A percentile compares a stretch with the other conserved stretches of the same genome.
phyloP scores from a whole-genome alignment of 1,140 invertebrate species.

The Drosophila nasuta region DNA sequence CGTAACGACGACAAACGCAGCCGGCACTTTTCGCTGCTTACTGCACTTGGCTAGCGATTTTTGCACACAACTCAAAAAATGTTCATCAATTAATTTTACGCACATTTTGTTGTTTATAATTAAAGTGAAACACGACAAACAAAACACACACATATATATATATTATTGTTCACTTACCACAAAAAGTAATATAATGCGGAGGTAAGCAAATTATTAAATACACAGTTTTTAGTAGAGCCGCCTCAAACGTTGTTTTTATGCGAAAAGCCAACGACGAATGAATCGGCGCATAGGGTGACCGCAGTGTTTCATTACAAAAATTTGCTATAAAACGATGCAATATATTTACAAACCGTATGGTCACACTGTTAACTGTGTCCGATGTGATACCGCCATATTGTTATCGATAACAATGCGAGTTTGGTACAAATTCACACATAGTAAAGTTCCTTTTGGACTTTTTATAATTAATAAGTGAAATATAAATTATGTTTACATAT shows the following conservation, averaged over 20 bases:
- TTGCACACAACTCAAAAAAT: slow-evolving; percentile 9
- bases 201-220: slow-evolving; percentile 16
- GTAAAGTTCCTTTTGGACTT: too few species aligned
- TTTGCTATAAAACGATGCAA: neutral
- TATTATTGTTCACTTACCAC: slow-evolving; percentile 42
- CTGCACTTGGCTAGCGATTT: slow-evolving; percentile 31
- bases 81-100: slow-evolving; percentile 28
- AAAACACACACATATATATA: slow-evolving; percentile 4
- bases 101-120: slow-evolving; percentile 37
- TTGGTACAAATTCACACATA: too few species aligned
- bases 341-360: neutral
- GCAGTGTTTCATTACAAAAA: neutral
- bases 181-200: slow-evolving; percentile 23
- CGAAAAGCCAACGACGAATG: slow-evolving; percentile 37
- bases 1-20: slow-evolving; percentile 15
- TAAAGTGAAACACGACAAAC: slow-evolving; percentile 34
- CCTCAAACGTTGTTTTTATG: slow-evolving; percentile 33
- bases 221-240: slow-evolving; percentile 13
- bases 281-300: slow-evolving; percentile 4
- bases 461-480: too few species aligned
- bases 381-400: too few species aligned
- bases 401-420: too few species aligned
- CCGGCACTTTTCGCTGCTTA: slow-evolving; percentile 45
- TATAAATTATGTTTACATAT: too few species aligned
- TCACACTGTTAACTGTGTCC: neutral